Percentiles rank a stretch among this genome's conserved stretches.
Evolutionary conservation across 1,140 invertebrate genomes (phyloP).

Genomic region (Temnothorax nylanderi): DNA sequence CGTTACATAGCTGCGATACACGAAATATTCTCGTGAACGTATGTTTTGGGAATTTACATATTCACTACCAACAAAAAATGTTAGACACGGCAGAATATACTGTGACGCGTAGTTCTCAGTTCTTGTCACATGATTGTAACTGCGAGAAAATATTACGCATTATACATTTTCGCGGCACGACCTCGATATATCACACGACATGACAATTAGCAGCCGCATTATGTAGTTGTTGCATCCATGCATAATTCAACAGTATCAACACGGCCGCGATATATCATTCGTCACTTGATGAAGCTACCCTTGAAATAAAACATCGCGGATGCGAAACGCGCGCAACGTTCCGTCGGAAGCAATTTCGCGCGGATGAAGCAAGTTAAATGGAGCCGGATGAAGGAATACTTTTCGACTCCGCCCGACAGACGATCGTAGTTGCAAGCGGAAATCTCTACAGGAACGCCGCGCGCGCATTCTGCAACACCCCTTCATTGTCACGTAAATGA

Average conservation of each 20-base stretch:
- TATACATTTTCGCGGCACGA: conserved; percentile 7
- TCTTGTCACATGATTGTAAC: neutral
- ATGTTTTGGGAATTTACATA: neutral
- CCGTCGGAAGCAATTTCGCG: conserved; percentile 12
- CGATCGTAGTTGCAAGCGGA: neutral
- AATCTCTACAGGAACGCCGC: neutral
- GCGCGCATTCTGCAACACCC: neutral
- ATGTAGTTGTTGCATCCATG: conserved; percentile 53
- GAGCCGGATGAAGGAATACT: conserved; percentile 4
- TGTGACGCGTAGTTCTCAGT: neutral
- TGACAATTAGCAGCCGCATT: conserved; percentile 53
- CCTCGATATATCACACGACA: conserved; percentile 49
- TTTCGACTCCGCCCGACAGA: neutral
- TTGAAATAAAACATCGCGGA: conserved; percentile 41
- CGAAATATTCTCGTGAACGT: neutral
- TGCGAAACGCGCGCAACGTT: neutral
- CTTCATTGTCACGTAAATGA: neutral
- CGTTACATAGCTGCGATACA: neutral
- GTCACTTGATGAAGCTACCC: conserved; percentile 47
- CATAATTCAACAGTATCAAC: conserved; percentile 55
- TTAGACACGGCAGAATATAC: neutral
- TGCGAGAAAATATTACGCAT: conserved; percentile 37
- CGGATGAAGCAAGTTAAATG: conserved; percentile 13
- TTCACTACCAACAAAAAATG: neutral
- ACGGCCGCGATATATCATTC: conserved; percentile 45